Evolutionary conservation across 2,888 invertebrate species (phyloP), one percentile per base, ranked within the genome.

Genomic region (Drosophila diplacantha): DNA sequence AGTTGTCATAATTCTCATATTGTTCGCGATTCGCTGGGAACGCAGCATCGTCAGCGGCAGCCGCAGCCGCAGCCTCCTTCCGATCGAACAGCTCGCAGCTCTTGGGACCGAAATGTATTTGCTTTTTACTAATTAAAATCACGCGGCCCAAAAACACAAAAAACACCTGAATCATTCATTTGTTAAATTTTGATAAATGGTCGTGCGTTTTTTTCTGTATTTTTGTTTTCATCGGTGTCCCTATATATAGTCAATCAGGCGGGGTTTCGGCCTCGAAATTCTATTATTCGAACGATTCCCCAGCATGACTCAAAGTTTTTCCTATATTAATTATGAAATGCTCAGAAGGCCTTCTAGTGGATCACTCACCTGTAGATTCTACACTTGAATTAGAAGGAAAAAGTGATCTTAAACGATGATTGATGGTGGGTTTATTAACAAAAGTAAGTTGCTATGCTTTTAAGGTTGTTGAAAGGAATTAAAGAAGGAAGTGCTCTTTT

Each of bases 1-100:
- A 78, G 55, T 78, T 82, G 82, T 82, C 81, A 82, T 82, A 82
- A 76, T 81, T 80, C 82, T 82, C 83, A 82, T 83, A 82, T 80
- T 81, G 58, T 76, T 67, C 66, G 83, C 69, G 72, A 69, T 73
- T 59, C 53, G 69, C 71, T 77, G 81, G 77, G 81, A 77, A 81
- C 73, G 63, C 9, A 41, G 41, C 41, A 24, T 4, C 41, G 24
- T 9, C 16, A 41, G n/a, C 24, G 24, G n/a, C 41, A 24, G 22
- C 39, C 29, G 3, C 26, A 24, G 41, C 24, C 16, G 11, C 20
- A 31, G 16, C 34, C 46, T 52, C 52, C 32, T 41, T 43, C 39
- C 46, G 34, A 54, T 35, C 54, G 50, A 26, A 24, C 44, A 38
- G 41, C 32, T 37, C 34, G 29, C 29, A 44, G 44, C 8, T 31